These are phyloP conservation scores for Euleptes europaea DNA, from an alignment of 2,113 vertebrate species.

Conservation along the genomic window DNA sequence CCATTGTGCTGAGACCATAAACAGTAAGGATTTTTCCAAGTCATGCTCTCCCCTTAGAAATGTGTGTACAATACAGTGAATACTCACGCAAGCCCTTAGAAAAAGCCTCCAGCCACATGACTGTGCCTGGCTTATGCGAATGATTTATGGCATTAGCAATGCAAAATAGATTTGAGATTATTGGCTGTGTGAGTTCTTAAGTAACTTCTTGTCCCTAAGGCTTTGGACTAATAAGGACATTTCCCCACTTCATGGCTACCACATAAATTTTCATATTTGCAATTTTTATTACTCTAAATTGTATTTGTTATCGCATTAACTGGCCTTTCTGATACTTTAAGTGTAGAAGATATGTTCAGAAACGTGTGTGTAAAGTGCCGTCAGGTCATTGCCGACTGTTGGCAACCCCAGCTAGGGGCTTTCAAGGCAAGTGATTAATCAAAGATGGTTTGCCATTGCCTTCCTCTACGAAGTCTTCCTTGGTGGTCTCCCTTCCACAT, in stretches of 20 bases:
- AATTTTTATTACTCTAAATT: slow-evolving; percentile 17
- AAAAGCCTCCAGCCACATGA: not conserved
- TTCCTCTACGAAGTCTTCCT: no score
- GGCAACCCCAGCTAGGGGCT: no score
- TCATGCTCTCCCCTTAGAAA: slow-evolving; percentile 12
- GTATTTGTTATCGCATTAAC: not conserved
- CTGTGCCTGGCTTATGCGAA: not conserved
- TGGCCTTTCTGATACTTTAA: not conserved
- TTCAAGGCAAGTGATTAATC: no score
- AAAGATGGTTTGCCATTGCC: no score
- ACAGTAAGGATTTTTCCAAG: not conserved
- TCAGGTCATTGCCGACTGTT: no score
- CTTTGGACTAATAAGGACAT: not conserved
- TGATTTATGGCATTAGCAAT: not conserved
- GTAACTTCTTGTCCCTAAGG: not conserved
- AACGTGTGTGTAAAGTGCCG: not conserved
- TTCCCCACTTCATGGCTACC: not conserved
- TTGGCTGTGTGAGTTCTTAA: not conserved
- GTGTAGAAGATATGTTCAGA: not conserved
- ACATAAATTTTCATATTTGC: not conserved
- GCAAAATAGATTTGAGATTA: not conserved
- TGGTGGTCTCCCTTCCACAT: no score
- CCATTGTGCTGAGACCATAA: not conserved
- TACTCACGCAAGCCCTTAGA: not conserved
- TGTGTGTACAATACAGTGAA: not conserved